Conservation (phyloP, 2,797 vertebrate genomes). For the Premnoplex brunnescens region DNA sequence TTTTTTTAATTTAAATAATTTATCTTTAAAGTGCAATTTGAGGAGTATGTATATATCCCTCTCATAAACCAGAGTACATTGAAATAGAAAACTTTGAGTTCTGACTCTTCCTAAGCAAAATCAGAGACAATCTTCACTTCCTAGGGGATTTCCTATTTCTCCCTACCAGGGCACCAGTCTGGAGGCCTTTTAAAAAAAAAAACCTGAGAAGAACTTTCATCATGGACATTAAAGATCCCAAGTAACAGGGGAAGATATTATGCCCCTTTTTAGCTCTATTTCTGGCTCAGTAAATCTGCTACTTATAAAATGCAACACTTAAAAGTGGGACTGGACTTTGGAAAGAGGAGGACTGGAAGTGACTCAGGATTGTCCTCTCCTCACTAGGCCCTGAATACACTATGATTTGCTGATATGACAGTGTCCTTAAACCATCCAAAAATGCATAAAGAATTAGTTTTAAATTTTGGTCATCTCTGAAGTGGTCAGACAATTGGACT, state of each 20-base stretch:
- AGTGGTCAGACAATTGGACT: background rate
- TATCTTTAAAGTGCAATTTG: background rate
- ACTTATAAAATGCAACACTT: background rate
- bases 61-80: background rate
- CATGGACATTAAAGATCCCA: background rate
- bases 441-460: background rate
- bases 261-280: background rate
- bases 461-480: background rate
- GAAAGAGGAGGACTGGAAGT: rapidly evolving
- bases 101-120: background rate
- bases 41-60: background rate
- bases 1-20: too few species aligned
- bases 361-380: background rate
- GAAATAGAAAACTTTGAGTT: background rate
- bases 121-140: background rate
- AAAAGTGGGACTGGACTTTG: background rate
- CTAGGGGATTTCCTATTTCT: background rate
- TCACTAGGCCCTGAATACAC: background rate
- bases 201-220: background rate
- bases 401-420: background rate
- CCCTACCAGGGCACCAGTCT: rapidly evolving
- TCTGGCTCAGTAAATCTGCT: background rate
- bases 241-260: background rate
- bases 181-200: background rate
- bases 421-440: background rate